Evolutionary conservation across 2,113 vertebrate genomes (phyloP).

Genomic region (Anhinga anhinga): DNA sequence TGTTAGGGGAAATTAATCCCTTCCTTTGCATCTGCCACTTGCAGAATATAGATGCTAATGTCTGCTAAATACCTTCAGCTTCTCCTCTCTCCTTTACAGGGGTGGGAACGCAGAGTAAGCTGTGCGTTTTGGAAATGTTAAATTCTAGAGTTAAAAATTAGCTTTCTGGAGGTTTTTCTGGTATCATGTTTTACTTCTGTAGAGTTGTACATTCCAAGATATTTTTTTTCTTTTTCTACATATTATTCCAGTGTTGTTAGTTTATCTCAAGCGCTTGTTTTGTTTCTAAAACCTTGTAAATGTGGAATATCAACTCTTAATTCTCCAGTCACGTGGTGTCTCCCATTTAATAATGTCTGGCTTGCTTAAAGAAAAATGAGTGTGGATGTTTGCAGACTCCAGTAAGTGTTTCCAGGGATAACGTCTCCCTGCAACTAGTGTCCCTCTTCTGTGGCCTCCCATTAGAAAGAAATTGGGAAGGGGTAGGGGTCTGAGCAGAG

Average conservation of each 20-base stretch:
- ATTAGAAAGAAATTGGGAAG: neutral
- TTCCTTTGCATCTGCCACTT: neutral
- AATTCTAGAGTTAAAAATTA: neutral
- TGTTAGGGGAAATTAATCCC: neutral
- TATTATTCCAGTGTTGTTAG: neutral
- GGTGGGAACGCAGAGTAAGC: neutral
- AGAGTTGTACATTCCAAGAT: too few relatives aligned
- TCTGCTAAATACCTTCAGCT: neutral
- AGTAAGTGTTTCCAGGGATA: neutral
- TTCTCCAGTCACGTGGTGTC: rapidly evolving
- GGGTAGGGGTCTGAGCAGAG: neutral
- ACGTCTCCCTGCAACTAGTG: neutral
- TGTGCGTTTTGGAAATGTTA: neutral
- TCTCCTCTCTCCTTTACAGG: neutral
- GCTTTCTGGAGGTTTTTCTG: neutral
- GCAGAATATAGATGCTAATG: neutral
- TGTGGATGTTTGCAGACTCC: neutral
- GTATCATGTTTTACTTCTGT: neutral
- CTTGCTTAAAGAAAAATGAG: neutral
- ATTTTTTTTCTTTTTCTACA: neutral
- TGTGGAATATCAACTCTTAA: neutral
- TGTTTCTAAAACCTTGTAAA: neutral
- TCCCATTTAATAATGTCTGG: neutral
- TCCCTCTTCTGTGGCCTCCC: neutral
- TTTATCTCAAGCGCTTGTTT: neutral